Conservation (phyloP, 2,888 invertebrate genomes). For the Noctua pronuba region DNA sequence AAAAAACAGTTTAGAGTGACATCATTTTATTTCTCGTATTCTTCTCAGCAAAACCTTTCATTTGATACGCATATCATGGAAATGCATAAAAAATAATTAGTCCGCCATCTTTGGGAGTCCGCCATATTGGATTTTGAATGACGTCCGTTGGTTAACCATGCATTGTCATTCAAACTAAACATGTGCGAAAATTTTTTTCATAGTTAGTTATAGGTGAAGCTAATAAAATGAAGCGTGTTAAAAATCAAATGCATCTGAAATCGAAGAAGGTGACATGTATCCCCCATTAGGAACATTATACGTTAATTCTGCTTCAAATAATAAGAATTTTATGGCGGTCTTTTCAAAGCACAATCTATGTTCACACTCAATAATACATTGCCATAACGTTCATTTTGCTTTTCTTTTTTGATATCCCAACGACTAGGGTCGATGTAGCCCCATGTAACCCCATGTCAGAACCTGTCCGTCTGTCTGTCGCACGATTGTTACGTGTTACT, state of each 20-base stretch:
- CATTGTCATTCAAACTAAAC: not conserved
- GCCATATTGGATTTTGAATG: not conserved
- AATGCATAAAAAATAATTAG: not conserved
- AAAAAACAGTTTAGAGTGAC: not conserved
- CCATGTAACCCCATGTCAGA: constrained; percentile 42
- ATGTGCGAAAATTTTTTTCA: too few species aligned
- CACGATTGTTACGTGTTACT: constrained; percentile 18
- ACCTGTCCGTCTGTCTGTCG: constrained; percentile 46
- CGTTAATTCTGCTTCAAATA: not conserved
- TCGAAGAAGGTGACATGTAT: not conserved
- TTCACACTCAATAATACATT: not conserved
- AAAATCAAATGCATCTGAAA: not conserved
- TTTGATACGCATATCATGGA: not conserved
- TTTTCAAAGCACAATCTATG: not conserved
- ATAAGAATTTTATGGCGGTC: not conserved
- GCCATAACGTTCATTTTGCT: not conserved
- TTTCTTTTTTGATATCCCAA: constrained; percentile 3
- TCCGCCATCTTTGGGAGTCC: not conserved
- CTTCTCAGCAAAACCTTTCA: not conserved
- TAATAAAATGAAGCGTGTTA: not conserved
- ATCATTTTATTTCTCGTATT: not conserved
- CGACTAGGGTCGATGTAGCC: constrained; percentile 4
- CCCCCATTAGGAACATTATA: not conserved
- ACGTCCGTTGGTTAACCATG: not conserved
- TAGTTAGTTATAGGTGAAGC: not conserved